phyloP scores from a whole-genome alignment of 1,140 invertebrate species.

The Magallana angulata region DNA sequence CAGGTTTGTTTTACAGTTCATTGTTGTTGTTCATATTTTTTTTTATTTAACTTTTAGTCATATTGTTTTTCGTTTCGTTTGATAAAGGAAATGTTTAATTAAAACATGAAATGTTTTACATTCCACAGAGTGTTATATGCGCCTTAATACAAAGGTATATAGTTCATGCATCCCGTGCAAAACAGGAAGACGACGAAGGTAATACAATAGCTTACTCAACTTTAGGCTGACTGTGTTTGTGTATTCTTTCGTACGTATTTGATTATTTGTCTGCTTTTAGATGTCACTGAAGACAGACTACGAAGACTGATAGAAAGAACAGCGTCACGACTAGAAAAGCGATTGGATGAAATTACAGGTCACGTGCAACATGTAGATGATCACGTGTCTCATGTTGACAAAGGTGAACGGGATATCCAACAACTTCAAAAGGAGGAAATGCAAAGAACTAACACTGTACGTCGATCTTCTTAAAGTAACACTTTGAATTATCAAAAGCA shows the following conservation, averaged over 20 bases:
- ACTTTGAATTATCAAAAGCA: too few relatives aligned
- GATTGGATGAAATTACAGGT: conserved; percentile 60
- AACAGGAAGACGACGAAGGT: conserved; percentile 68
- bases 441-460: conserved; percentile 43
- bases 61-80: too few relatives aligned
- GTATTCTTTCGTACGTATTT: too few relatives aligned
- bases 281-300: conserved; percentile 65
- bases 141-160: conserved; percentile 66
- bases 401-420: conserved; percentile 53
- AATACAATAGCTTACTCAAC: background rate
- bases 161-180: conserved; percentile 59
- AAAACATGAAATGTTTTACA: background rate
- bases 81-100: background rate
- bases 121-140: conserved; percentile 62
- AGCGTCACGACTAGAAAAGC: conserved; percentile 60
- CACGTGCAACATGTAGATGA: conserved; percentile 48
- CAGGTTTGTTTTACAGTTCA: background rate
- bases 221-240: background rate
- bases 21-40: too few relatives aligned
- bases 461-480: background rate
- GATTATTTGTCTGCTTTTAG: conserved; percentile 22
- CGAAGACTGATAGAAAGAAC: conserved; percentile 62
- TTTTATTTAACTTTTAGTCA: too few relatives aligned
- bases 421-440: conserved; percentile 51
- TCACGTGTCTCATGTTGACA: conserved; percentile 56